A percentile compares a stretch with the other conserved stretches of the same genome.
Conservation (phyloP, 2,888 invertebrate species). For the Phyllotreta striolata region DNA sequence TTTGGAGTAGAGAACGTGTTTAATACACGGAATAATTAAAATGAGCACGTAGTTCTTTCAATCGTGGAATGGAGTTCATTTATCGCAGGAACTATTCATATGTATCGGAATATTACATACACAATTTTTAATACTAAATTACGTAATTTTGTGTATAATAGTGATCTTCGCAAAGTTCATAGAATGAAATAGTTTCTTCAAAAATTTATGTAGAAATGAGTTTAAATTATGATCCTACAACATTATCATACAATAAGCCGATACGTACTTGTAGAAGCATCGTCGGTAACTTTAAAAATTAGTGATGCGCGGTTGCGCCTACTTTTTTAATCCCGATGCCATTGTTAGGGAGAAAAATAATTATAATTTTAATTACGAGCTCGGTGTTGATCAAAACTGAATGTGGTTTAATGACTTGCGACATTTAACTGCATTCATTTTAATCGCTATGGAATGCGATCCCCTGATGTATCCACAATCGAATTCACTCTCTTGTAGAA, state of each 20-base stretch:
- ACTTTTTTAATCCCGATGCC: slow-evolving; percentile 28
- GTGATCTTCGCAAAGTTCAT: no score
- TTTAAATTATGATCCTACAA: no score
- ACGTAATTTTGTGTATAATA: no score
- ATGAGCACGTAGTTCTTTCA: slow-evolving; percentile 42
- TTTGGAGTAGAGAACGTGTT: slow-evolving; percentile 42
- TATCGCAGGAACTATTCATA: background rate
- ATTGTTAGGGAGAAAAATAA: slow-evolving; percentile 33
- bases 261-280: no score
- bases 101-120: background rate
- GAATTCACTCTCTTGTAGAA: no score
- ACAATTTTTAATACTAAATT: background rate
- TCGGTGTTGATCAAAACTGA: slow-evolving; percentile 24
- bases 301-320: slow-evolving; percentile 23
- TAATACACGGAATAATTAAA: slow-evolving; percentile 47
- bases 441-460: slow-evolving; percentile 23
- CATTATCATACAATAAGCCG: no score
- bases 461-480: slow-evolving; percentile 15
- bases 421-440: slow-evolving; percentile 23
- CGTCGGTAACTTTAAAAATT: slow-evolving; percentile 8
- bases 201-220: no score
- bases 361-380: slow-evolving; percentile 31
- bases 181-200: background rate
- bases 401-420: slow-evolving; percentile 30
- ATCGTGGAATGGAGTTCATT: slow-evolving; percentile 12